Evolutionary conservation across 2,888 invertebrate genomes (phyloP).

Genomic region (Mycalesis mineus): DNA sequence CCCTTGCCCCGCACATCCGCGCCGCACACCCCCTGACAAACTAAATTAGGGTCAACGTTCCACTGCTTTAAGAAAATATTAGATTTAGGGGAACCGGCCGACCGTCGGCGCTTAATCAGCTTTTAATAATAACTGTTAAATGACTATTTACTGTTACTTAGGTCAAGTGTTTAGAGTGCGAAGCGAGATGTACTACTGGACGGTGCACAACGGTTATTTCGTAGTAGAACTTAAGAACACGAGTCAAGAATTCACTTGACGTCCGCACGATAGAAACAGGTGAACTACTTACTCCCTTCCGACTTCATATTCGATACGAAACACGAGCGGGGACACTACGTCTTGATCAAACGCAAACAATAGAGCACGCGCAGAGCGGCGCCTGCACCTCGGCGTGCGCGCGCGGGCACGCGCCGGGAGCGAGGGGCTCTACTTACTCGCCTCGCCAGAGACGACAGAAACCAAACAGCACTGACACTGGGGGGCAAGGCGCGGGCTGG

Average conservation of each 20-base stretch:
- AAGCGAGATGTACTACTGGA: too few species aligned
- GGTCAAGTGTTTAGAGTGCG: too few species aligned
- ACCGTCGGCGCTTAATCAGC: too few species aligned
- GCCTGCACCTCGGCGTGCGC: not conserved
- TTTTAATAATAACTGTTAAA: too few species aligned
- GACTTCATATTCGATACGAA: not conserved
- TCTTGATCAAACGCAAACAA: too few species aligned
- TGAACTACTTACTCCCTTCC: too few species aligned
- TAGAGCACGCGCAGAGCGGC: not conserved
- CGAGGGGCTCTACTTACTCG: not conserved
- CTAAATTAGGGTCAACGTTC: not conserved
- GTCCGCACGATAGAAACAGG: too few species aligned
- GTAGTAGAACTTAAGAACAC: too few species aligned
- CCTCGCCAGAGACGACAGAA: not conserved
- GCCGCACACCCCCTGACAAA: constrained; percentile 1
- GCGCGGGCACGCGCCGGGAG: not conserved
- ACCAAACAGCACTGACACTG: constrained; percentile 3
- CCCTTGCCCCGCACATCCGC: constrained; percentile 26
- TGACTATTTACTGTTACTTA: too few species aligned
- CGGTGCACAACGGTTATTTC: too few species aligned
- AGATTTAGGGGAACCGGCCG: not conserved
- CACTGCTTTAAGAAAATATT: not conserved
- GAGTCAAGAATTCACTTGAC: too few species aligned
- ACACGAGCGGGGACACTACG: not conserved
- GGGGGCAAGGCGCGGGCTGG: constrained; percentile 3